Conservation (phyloP, 2,888 invertebrate species). For the Phania funesta region DNA sequence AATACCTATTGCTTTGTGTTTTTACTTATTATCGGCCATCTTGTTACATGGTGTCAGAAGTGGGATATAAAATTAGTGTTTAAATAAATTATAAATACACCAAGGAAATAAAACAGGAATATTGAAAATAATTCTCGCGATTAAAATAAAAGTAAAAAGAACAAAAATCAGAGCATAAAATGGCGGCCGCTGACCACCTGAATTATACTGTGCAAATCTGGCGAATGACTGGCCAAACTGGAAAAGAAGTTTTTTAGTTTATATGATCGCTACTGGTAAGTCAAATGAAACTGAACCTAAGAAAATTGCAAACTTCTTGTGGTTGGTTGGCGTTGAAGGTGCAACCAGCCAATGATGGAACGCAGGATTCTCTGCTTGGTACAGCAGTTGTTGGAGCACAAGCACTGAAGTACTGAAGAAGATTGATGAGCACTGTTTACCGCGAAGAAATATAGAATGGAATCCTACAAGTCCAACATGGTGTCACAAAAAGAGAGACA, state of each 20-base stretch:
- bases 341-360: conserved; percentile 29
- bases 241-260: conserved; percentile 36
- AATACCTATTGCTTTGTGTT: too few relatives aligned
- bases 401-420: background rate
- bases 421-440: background rate
- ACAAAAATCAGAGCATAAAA: too few relatives aligned
- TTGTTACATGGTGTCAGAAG: too few relatives aligned
- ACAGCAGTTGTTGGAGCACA: background rate
- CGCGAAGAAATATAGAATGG: background rate
- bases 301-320: background rate
- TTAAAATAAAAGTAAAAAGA: too few relatives aligned
- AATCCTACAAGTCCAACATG: conserved; percentile 48
- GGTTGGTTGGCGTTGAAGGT: background rate
- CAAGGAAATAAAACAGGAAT: too few relatives aligned
- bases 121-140: too few relatives aligned
- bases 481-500: background rate
- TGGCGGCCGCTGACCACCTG: conserved; percentile 32
- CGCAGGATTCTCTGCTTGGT: background rate
- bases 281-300: background rate
- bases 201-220: conserved; percentile 46
- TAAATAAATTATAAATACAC: too few relatives aligned
- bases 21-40: too few relatives aligned
- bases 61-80: too few relatives aligned
- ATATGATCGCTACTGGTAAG: conserved; percentile 6
- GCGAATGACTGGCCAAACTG: conserved; percentile 35